Base-by-base conservation (phyloP, 2,113 vertebrate species). In the Scatophagus argus region DNA sequence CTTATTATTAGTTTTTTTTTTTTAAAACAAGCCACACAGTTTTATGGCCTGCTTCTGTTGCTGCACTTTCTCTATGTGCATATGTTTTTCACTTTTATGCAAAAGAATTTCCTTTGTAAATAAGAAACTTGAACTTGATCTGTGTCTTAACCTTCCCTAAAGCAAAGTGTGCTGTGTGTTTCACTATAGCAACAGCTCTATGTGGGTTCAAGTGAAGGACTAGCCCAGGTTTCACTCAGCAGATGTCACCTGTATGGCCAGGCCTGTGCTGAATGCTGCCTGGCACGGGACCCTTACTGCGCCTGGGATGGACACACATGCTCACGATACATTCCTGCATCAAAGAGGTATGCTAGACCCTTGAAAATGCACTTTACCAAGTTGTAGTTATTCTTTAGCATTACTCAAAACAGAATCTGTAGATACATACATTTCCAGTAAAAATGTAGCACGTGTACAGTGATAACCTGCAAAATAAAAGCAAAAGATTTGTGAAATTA, bases 261-360 rank as follows among this genome's bases (percentile, higher is more conserved):
- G 85, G 97, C 96, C 32, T 99, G 98, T 73, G 96, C 98, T 7
- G 98, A 99, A 62, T 99, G 98, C 91, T 99, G 98, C 87, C 94
- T 99, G 73, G 98, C 98, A 85, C 95, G 98, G 84, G 98, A 99
- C 90, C 98, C 98, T 1, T 99, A 99, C 92, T 99, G 98, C 65
- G 98, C 98, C 77, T 99, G 98, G 98, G 98, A 99, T 47, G 98
- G 98, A 90, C 94, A 94, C 78, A 94, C 96, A 0, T 99, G 98
- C 77, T 97, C 98, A 55, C 94, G 96, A 90, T 99, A 99, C 54
- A 87, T 96, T 58, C 97, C 97, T 29, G 96, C 97, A 69, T 97
- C 97, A 60, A 99, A 99, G 93, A 96, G 98, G 98, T 98, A 73
- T 10, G 62, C 17, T 13, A 6, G 3, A 16, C 21, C 29, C 31